Evolutionary conservation across 2,888 invertebrate genomes (phyloP), one percentile per base, ranked within the genome.

Genomic region (Drosophila pegasa): DNA sequence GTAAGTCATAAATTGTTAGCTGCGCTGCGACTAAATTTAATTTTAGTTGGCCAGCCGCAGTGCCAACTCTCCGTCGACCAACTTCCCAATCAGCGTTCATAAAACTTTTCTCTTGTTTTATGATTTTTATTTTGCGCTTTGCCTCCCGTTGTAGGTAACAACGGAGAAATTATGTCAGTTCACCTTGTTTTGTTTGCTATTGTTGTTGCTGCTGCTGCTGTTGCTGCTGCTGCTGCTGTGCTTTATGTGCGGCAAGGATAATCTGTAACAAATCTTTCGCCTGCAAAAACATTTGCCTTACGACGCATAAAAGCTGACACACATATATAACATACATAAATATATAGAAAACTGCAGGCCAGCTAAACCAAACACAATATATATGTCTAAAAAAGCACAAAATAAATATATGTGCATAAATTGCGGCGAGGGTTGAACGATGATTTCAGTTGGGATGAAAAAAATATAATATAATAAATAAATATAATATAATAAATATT

Each of bases 251-350:
- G 77, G 68, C 77, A 43, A 65, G 73, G 70, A 75, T 80, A 84
- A 85, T 84, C 78, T 85, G 88, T 72, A 82, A 87, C 82, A 87
- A 87, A 87, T 84, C 84, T 87, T 85, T 78, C 59, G 61, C 64
- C 88, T 85, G 78, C 72, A 77, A 83, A 83, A 83, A 83, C 79
- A 87, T 83, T 87, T 73, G 81, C 87, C 82, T 68, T 85, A 76
- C 83, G 79, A 76, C 75, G 86, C 88, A 83, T 81, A 85, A 76
- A 82, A 82, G 79, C 74, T 85, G 79, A 82, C 82, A 82, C 63
- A 85, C 63, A 63, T 63, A 41, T 63, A 35, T 41, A 29, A 47
- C 20, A 16, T 10, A 61, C 16, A 12, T 22, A 57, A n/a, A 29
- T 40, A 20, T 35, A 43, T 33, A 35, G 64, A 75, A 73, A 69